These are phyloP conservation scores for Acrobeloides nanus DNA, from an alignment of 2,888 invertebrate species.

Conservation along the genomic window DNA sequence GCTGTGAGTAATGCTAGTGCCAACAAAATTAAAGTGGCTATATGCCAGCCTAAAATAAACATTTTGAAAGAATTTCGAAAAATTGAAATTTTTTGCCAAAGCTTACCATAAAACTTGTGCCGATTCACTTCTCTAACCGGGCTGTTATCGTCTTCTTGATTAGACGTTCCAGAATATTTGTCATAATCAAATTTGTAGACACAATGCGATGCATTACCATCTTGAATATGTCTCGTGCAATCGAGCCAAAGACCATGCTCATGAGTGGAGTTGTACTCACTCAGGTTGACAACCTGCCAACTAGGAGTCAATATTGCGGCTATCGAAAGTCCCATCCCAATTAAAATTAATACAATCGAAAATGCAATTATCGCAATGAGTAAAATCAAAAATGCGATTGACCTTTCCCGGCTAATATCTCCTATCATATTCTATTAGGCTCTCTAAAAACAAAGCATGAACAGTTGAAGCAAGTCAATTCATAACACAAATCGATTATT, in stretches of 20 bases:
- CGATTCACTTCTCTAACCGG: conserved; percentile 52
- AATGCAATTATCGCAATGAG: conserved; percentile 35
- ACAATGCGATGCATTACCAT: conserved; percentile 49
- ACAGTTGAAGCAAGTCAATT: too few species aligned
- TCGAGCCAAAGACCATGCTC: conserved; percentile 52
- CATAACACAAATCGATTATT: too few species aligned
- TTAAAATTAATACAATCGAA: conserved; percentile 38
- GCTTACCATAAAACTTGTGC: conserved; percentile 29
- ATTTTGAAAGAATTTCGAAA: too few species aligned
- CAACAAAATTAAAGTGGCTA: conserved; percentile 45
- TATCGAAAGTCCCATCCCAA: conserved; percentile 49
- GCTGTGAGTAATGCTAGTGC: conserved; percentile 41
- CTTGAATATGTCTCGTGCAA: conserved; percentile 47
- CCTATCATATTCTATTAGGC: too few species aligned
- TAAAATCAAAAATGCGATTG: too few species aligned
- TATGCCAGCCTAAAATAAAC: conserved; percentile 48
- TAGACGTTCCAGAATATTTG: conserved; percentile 52
- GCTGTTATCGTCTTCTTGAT: conserved; percentile 50
- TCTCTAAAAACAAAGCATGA: too few species aligned
- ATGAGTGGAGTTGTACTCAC: conserved; percentile 50
- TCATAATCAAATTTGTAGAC: conserved; percentile 53
- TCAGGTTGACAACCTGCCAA: conserved; percentile 51
- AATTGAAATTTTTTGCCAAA: not conserved
- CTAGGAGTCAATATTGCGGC: conserved; percentile 49
- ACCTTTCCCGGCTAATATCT: too few species aligned